Evolutionary conservation across 2,797 vertebrate species (phyloP).

Genomic region (Paramormyrops hopkinsi): DNA sequence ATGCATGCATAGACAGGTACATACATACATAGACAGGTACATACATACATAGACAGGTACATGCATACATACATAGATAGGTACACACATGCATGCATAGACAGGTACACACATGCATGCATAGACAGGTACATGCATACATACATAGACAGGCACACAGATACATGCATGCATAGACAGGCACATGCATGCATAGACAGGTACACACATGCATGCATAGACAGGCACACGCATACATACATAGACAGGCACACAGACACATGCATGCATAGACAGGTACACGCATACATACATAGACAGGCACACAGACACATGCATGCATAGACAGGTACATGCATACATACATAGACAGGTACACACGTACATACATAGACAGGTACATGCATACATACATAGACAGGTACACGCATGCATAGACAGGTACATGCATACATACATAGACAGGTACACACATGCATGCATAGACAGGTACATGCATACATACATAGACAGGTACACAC

Average conservation of each 20-base stretch:
- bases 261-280: too few species aligned
- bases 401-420: too few species aligned
- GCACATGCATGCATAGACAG: too few species aligned
- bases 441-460: background rate
- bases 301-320: background rate
- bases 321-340: background rate
- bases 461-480: too few species aligned
- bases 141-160: background rate
- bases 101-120: background rate
- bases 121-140: background rate
- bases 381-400: background rate
- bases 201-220: too few species aligned
- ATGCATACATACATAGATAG: too few species aligned
- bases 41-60: background rate
- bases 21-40: too few species aligned
- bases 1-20: background rate
- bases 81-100: too few species aligned
- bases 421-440: background rate
- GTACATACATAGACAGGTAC: background rate
- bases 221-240: too few species aligned
- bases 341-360: too few species aligned
- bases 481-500: too few species aligned
- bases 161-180: background rate
- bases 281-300: background rate
- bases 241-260: too few species aligned